Percentiles rank a stretch among this genome's conserved stretches.
phyloP scores from a whole-genome alignment of 2,113 vertebrate species.

The Scomber japonicus region DNA sequence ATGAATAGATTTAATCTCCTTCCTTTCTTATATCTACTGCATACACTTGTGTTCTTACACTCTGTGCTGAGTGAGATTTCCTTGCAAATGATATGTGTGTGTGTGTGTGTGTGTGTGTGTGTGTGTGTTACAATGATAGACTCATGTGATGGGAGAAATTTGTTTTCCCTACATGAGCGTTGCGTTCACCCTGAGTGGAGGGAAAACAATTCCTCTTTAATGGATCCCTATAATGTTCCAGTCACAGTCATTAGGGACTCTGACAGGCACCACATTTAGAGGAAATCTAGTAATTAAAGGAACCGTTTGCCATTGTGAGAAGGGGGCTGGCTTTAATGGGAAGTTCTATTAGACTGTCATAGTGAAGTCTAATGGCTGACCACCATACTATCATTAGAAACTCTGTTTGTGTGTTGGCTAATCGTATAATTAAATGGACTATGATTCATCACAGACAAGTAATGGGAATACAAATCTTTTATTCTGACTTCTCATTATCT shows the following conservation, averaged over 20 bases:
- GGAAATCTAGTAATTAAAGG: constrained; percentile 83
- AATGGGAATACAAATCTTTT: constrained; percentile 49
- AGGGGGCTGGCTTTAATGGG: constrained; percentile 64
- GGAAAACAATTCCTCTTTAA: constrained; percentile 66
- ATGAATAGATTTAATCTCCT: too few species aligned
- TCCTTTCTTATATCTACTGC: too few species aligned
- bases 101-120: background rate
- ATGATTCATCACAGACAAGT: constrained; percentile 61
- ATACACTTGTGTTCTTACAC: too few species aligned
- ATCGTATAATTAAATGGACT: constrained; percentile 65
- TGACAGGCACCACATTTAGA: constrained; percentile 73
- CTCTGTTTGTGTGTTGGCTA: constrained; percentile 47
- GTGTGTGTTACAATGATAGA: constrained; percentile 36
- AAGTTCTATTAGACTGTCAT: constrained; percentile 70
- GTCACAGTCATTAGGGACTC: constrained; percentile 76
- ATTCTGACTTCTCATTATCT: constrained; percentile 26
- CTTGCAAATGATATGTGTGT: background rate
- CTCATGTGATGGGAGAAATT: constrained; percentile 31
- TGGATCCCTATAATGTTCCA: constrained; percentile 69
- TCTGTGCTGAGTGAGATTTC: too few species aligned
- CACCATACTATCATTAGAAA: constrained; percentile 67
- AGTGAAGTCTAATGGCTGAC: constrained; percentile 59
- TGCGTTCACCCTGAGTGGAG: constrained; percentile 41
- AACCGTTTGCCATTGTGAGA: constrained; percentile 62
- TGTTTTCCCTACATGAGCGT: constrained; percentile 21